Conservation (phyloP, 2,113 vertebrate species). For the Scomber japonicus region DNA sequence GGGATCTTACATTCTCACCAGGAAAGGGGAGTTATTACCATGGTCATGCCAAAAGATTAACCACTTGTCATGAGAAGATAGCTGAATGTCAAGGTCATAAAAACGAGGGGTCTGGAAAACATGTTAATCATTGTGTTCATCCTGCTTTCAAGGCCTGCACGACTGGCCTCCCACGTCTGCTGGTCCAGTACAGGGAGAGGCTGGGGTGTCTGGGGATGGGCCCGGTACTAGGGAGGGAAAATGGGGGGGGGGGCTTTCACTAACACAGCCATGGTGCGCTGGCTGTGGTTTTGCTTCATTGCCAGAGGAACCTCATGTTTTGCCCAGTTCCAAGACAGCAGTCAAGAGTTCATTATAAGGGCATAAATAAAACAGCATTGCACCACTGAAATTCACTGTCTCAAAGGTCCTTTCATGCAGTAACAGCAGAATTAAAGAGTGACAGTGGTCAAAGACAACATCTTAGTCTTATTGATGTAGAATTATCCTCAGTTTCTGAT, state of each 20-base stretch:
- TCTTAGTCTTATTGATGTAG: neutral
- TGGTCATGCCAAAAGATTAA: conserved; percentile 71
- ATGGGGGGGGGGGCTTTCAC: neutral
- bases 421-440: neutral
- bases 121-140: conserved; percentile 68
- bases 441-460: neutral
- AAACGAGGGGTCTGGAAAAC: conserved; percentile 78
- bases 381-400: conserved; percentile 24
- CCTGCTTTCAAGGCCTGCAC: conserved; percentile 71
- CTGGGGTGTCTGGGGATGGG: conserved; percentile 60
- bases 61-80: conserved; percentile 77
- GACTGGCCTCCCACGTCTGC: conserved; percentile 68
- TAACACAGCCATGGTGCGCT: conserved; percentile 11
- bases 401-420: neutral
- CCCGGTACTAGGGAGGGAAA: neutral
- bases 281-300: conserved; percentile 16
- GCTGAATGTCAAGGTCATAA: conserved; percentile 82
- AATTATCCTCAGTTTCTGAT: neutral
- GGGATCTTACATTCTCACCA: conserved; percentile 74
- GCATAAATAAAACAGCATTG: conserved; percentile 34
- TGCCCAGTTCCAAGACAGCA: conserved; percentile 36
- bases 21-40: conserved; percentile 68
- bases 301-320: conserved; percentile 29
- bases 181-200: conserved; percentile 48
- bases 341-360: conserved; percentile 39